A percentile compares a stretch with the other conserved stretches of the same genome.
Evolutionary conservation across 1,140 invertebrate genomes (phyloP).

Genomic region (Lepidurus couesii): DNA sequence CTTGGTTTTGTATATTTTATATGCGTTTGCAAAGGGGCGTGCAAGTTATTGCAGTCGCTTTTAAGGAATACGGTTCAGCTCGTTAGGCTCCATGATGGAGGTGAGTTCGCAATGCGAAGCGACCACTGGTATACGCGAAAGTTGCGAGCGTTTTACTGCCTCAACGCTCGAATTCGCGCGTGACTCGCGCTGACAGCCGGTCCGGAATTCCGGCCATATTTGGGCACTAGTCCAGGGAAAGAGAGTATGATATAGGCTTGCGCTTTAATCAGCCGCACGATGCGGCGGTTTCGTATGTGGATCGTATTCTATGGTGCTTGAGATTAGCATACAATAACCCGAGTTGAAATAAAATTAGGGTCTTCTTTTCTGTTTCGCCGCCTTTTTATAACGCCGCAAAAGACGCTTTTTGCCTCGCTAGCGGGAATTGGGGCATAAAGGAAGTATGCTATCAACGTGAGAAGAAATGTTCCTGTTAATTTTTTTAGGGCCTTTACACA

Average conservation of each 20-base stretch:
- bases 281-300: constrained; percentile 1
- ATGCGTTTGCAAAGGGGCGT: background rate
- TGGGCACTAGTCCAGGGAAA: background rate
- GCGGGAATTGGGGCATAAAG: background rate
- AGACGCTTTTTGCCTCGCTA: background rate
- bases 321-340: constrained; percentile 12
- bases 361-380: constrained; percentile 2
- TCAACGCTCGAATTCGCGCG: background rate
- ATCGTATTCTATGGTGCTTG: background rate
- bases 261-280: background rate
- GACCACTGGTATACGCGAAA: background rate
- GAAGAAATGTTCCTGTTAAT: background rate
- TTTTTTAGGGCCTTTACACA: background rate
- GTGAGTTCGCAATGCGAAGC: background rate
- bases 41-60: background rate
- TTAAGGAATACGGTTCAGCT: background rate
- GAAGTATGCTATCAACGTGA: constrained; percentile 11
- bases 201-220: constrained; percentile 14
- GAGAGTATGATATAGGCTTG: background rate
- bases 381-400: constrained; percentile 1
- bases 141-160: background rate
- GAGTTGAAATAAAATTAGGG: constrained; percentile 6
- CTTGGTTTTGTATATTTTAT: background rate
- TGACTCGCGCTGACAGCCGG: constrained; percentile 1
- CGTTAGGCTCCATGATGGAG: background rate